Evolutionary conservation across 2,797 vertebrate genomes (phyloP).

Genomic region (Echeneis naucrates): DNA sequence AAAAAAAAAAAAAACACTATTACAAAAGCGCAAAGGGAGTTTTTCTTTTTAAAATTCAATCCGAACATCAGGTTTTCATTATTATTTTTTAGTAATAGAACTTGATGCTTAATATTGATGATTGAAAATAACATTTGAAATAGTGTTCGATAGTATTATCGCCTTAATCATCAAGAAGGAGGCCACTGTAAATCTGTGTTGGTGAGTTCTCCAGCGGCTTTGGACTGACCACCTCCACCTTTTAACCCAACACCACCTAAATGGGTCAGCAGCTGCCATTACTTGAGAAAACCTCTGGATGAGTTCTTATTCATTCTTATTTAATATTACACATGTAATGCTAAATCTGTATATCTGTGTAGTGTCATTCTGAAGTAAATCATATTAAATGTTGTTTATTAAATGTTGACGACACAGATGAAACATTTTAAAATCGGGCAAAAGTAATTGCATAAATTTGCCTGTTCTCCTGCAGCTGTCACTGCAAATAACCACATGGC

Average conservation of each 20-base stretch:
- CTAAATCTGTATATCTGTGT: too few species aligned
- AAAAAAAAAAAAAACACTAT: too few species aligned
- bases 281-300: neutral
- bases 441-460: too few species aligned
- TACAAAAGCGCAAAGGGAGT: too few species aligned
- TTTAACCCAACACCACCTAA: neutral
- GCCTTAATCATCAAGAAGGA: neutral
- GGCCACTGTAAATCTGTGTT: neutral
- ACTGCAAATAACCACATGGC: neutral
- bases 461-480: neutral
- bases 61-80: too few species aligned
- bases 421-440: neutral
- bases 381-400: neutral
- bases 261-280: neutral
- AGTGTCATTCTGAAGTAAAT: too few species aligned
- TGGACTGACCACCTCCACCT: neutral
- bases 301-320: too few species aligned
- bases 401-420: neutral
- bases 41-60: too few species aligned
- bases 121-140: too few species aligned
- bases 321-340: too few species aligned
- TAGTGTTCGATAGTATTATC: neutral
- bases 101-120: too few species aligned
- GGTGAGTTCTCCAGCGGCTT: neutral
- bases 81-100: too few species aligned